Base-by-base conservation (phyloP, 2,113 vertebrate species). In the Lepus timidus region DNA sequence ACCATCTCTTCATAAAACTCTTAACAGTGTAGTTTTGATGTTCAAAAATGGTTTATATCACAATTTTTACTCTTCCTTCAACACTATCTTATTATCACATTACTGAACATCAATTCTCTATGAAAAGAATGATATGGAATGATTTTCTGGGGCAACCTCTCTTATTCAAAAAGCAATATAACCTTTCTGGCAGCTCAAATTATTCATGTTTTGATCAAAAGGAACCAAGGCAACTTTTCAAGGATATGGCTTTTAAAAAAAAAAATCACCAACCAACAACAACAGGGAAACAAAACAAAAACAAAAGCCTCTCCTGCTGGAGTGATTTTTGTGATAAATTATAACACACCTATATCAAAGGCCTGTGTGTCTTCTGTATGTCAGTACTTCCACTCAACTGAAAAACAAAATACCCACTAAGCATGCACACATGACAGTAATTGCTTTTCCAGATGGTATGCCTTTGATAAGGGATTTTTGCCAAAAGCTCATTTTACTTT, bases 401-500 rank as follows among this genome's bases (percentile, higher is more conserved):
- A 92, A 97, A 96, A 95, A 74, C 88, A 95, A 94, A 96, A 65
- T 85, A 90, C 89, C 81, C 44, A 10, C 90, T 88, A 82, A 44
- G 92, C 90, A 65, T 74, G 88, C 27, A 68, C 36, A 44, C 79
- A 70, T 70, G 90, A 95, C 94, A 96, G 78, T 88, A 96, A 97
- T 68, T 94, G 94, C 94, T 96, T 96, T 96, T 94, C 92, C 94
- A 97, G 92, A 97, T 96, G 92, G 82, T 82, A 95, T 79, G 90
- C 82, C 76, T 97, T 92, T 95, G 96, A 96, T 96, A 95, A 95
- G 88, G 86, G 78, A 92, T 80, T 95, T 96, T 83, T 96, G 96
- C 90, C 96, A 96, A 96, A 96, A 96, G 95, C 82, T 97, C 94
- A n/a, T 88, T 97, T 96, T 88, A 96, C 94, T 97, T 96, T 96